phyloP scores from a whole-genome alignment of 2,797 vertebrate species.

The Argyrosomus regius region DNA sequence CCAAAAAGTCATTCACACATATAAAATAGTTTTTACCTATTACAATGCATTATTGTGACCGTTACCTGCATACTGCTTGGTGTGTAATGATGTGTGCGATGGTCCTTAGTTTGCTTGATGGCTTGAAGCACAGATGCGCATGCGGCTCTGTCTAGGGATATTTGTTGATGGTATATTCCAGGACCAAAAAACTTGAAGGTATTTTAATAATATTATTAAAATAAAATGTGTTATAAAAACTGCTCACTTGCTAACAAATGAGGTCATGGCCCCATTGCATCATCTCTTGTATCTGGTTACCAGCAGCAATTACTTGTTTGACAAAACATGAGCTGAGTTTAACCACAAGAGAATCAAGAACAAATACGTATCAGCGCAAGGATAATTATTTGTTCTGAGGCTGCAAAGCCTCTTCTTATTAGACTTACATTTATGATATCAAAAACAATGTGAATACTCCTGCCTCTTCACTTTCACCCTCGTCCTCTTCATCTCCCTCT shows the following conservation, averaged over 20 bases:
- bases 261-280: conserved; percentile 34
- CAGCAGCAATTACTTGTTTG: background rate
- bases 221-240: background rate
- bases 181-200: background rate
- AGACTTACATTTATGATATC: conserved; percentile 41
- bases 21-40: background rate
- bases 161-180: background rate
- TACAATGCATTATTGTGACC: background rate
- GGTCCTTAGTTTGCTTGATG: background rate
- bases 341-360: conserved; percentile 18
- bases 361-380: conserved; percentile 8
- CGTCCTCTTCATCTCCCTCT: conserved; percentile 44
- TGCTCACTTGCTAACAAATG: conserved; percentile 1
- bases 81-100: background rate
- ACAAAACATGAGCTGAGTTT: conserved; percentile 3
- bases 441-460: conserved; percentile 31
- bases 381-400: conserved; percentile 32
- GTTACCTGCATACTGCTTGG: background rate
- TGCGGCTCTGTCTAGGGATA: background rate
- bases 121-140: background rate
- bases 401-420: conserved; percentile 11
- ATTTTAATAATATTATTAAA: background rate
- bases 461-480: conserved; percentile 52
- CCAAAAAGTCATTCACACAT: background rate
- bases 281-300: conserved; percentile 26